These are phyloP conservation scores for Archips xylosteana DNA, from an alignment of 2,888 invertebrate genomes.

Conservation along the genomic window DNA sequence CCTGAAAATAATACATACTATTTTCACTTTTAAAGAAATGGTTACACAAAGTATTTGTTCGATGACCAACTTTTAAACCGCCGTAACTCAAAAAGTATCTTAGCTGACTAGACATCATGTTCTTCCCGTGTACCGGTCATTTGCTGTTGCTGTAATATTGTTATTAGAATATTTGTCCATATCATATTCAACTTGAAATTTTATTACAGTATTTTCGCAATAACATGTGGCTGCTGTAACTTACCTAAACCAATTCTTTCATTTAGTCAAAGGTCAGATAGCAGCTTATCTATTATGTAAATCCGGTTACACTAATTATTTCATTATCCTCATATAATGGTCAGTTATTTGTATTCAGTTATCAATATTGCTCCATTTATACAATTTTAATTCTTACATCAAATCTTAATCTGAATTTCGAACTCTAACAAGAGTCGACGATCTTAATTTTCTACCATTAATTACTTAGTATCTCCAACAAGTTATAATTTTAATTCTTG, in stretches of 20 bases:
- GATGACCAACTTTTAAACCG: no score
- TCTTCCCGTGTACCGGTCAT: no score
- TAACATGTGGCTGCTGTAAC: no score
- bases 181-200: no score
- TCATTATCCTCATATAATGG: conserved; percentile 30
- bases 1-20: no score
- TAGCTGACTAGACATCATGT: no score
- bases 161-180: no score
- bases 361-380: conserved; percentile 36
- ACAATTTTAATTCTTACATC: conserved; percentile 23
- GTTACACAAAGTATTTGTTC: no score
- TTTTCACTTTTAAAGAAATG: no score
- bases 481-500: conserved; percentile 3
- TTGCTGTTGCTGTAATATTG: no score
- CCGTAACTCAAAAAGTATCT: no score
- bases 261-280: conserved; percentile 13
- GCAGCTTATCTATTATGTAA: conserved; percentile 4
- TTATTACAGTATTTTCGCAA: no score
- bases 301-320: conserved; percentile 13
- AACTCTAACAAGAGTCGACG: conserved; percentile 6
- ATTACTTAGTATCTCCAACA: conserved; percentile 7
- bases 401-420: conserved; percentile 7
- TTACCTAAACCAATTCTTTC: neutral
- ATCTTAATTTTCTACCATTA: neutral
- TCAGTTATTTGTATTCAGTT: conserved; percentile 24